Conservation (phyloP, 2,797 vertebrate species). For the Triplophysa yarkandensis region DNA sequence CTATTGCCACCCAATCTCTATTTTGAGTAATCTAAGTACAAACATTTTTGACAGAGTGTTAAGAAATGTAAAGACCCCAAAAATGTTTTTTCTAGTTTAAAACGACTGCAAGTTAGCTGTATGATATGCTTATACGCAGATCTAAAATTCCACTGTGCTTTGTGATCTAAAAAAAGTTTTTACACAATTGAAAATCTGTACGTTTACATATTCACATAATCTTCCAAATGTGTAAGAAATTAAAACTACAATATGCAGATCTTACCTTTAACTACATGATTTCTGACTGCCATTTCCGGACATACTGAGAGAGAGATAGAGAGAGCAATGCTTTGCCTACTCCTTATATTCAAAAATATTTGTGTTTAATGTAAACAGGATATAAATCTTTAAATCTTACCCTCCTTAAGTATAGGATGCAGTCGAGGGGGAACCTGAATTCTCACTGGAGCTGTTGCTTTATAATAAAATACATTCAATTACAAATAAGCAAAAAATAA, state of each 20-base stretch:
- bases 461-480: conserved; percentile 24
- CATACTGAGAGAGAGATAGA: conserved; percentile 69
- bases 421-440: conserved; percentile 68
- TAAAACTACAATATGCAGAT: background rate
- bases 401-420: conserved; percentile 73
- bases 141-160: background rate
- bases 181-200: too few relatives aligned
- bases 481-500: conserved; percentile 10
- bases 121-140: too few relatives aligned
- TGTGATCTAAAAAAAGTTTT: background rate
- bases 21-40: too few relatives aligned
- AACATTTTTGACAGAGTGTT: too few relatives aligned
- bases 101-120: too few relatives aligned
- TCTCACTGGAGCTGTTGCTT: conserved; percentile 70
- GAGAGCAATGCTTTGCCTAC: background rate
- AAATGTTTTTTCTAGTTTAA: too few relatives aligned
- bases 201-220: too few relatives aligned
- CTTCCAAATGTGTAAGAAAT: background rate
- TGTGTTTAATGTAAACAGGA: background rate
- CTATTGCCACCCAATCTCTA: too few relatives aligned
- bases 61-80: too few relatives aligned
- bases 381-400: conserved; percentile 58
- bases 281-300: conserved; percentile 78
- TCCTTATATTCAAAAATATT: background rate
- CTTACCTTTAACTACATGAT: conserved; percentile 76